A percentile compares a stretch with the other conserved stretches of the same genome.
Conservation (phyloP, 2,113 vertebrate species). For the Hyaena hyaena region DNA sequence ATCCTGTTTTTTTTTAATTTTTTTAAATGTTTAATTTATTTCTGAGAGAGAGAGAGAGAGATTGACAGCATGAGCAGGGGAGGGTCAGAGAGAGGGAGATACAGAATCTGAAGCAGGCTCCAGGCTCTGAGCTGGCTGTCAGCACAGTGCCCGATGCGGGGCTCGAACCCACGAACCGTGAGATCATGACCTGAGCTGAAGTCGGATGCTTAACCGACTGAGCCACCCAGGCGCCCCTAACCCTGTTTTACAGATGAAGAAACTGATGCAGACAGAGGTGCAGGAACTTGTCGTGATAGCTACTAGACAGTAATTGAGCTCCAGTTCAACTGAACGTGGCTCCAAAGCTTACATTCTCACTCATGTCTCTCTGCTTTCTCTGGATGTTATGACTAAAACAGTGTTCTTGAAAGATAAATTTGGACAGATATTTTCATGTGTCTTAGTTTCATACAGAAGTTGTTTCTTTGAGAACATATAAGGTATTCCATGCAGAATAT, state of each 20-base stretch:
- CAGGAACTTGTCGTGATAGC: neutral
- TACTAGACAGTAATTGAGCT: neutral
- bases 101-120: too few species aligned
- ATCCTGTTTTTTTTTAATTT: too few species aligned
- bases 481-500: neutral
- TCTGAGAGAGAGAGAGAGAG: too few species aligned
- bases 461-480: conserved; percentile 7
- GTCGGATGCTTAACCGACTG: too few species aligned
- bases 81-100: too few species aligned
- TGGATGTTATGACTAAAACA: neutral
- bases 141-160: too few species aligned
- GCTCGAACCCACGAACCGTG: too few species aligned
- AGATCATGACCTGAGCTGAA: too few species aligned
- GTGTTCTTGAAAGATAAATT: neutral
- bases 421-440: neutral
- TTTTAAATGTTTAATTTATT: too few species aligned
- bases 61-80: too few species aligned
- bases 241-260: neutral
- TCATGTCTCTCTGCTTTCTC: neutral
- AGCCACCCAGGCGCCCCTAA: too few species aligned
- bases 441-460: neutral
- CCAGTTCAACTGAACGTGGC: neutral
- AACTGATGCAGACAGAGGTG: neutral
- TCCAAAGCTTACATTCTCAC: neutral
- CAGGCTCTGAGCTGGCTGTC: too few species aligned